Percentiles rank a stretch among this genome's conserved stretches.
phyloP scores from a whole-genome alignment of 2,113 vertebrate species.

The Pachypanchax playfairii region DNA sequence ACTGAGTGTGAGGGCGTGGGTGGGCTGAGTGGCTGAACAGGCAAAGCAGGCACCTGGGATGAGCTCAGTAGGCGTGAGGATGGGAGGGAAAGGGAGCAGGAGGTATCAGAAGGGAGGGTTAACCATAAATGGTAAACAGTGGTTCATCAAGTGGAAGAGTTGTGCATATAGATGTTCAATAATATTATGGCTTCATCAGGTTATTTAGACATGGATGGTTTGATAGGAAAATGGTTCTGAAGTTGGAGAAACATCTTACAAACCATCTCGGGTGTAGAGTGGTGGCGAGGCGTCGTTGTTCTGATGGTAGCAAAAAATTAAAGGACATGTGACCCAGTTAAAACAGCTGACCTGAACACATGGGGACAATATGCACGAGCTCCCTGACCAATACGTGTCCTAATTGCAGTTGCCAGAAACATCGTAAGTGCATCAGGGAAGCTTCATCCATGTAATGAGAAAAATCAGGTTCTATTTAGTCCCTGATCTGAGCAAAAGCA shows the following conservation, averaged over 20 bases:
- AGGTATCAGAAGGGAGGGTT: slow-evolving; percentile 22
- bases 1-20: slow-evolving; percentile 75
- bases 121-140: slow-evolving; percentile 58
- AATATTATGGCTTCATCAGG: slow-evolving; percentile 2
- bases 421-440: slow-evolving; percentile 14
- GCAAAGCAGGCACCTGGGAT: slow-evolving; percentile 78
- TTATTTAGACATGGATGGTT: background rate
- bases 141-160: slow-evolving; percentile 59
- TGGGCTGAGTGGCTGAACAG: slow-evolving; percentile 73
- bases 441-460: slow-evolving; percentile 8
- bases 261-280: slow-evolving; percentile 4
- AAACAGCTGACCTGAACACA: slow-evolving; percentile 68
- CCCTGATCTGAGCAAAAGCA: background rate
- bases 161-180: slow-evolving; percentile 1
- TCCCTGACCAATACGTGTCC: slow-evolving; percentile 57
- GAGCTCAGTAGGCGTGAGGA: slow-evolving; percentile 69
- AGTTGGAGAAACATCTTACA: background rate
- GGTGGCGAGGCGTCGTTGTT: slow-evolving; percentile 5
- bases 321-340: slow-evolving; percentile 62
- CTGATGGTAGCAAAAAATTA: slow-evolving; percentile 7
- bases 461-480: slow-evolving; percentile 13
- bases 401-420: slow-evolving; percentile 60
- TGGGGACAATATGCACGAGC: slow-evolving; percentile 33
- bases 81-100: slow-evolving; percentile 11
- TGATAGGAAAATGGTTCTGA: slow-evolving; percentile 21